Evolutionary conservation across 1,140 invertebrate species (phyloP).

Genomic region (Leptinotarsa lineolata): DNA sequence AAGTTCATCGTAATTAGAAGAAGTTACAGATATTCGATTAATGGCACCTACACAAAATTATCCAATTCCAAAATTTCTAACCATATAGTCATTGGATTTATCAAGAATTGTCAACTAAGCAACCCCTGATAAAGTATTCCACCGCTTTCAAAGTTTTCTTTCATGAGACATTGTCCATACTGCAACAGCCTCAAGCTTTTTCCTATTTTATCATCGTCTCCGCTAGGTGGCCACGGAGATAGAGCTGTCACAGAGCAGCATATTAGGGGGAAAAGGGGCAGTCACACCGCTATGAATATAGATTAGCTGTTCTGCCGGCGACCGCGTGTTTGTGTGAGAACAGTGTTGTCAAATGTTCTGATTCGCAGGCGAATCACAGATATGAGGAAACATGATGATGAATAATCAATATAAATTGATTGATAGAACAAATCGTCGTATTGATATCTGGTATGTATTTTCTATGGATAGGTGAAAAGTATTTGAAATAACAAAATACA

Average conservation of each 20-base stretch:
- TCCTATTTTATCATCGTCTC: conserved; percentile 4
- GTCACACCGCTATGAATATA: conserved; percentile 26
- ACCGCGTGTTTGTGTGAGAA: conserved; percentile 13
- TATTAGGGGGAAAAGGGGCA: conserved; percentile 18
- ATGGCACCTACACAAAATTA: too few species aligned
- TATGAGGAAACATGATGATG: background rate
- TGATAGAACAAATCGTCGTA: too few species aligned
- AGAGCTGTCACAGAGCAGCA: conserved; percentile 13
- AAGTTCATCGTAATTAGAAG: too few species aligned
- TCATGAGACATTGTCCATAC: too few species aligned
- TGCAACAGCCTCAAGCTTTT: background rate
- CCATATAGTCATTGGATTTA: too few species aligned
- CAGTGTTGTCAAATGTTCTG: conserved; percentile 6
- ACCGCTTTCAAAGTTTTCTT: background rate
- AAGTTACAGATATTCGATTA: too few species aligned
- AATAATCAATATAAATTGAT: too few species aligned
- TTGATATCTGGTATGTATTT: too few species aligned
- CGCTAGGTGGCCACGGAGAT: conserved; percentile 30
- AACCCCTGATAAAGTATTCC: background rate
- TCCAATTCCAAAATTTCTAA: too few species aligned
- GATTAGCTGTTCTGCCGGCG: conserved; percentile 24
- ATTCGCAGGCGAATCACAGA: background rate
- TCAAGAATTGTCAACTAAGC: too few species aligned
- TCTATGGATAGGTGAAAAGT: too few species aligned
- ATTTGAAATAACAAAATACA: too few species aligned